phyloP scores from a whole-genome alignment of 2,888 invertebrate species.

The Drosophila austrosaltans region DNA sequence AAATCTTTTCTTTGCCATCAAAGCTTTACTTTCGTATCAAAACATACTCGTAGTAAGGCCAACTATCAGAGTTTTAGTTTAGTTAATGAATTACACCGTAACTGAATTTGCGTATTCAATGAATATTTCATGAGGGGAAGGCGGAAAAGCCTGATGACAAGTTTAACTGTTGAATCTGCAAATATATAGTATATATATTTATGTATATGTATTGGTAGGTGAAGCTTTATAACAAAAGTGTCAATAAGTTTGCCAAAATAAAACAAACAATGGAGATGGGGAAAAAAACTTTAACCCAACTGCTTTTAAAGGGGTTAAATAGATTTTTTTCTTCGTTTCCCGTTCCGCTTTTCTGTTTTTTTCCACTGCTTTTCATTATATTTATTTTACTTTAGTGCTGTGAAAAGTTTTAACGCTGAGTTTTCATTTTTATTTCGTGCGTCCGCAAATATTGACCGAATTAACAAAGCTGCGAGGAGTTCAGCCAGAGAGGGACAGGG shows the following conservation, averaged over 20 bases:
- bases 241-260: constrained; percentile 49
- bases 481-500: too few relatives aligned
- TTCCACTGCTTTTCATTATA: constrained; percentile 49
- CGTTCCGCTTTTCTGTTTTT: not conserved
- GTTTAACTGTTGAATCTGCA: constrained; percentile 60
- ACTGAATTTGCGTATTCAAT: constrained; percentile 39
- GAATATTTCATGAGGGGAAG: constrained; percentile 42
- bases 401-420: constrained; percentile 70
- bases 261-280: not conserved
- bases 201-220: constrained; percentile 4
- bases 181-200: constrained; percentile 11
- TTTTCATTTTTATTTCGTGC: constrained; percentile 80
- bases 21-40: not conserved
- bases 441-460: constrained; percentile 81
- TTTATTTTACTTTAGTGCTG: constrained; percentile 47
- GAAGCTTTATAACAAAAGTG: constrained; percentile 42
- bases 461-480: constrained; percentile 71
- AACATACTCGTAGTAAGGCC: not conserved
- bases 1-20: constrained; percentile 1
- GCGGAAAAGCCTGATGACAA: constrained; percentile 9
- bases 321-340: constrained; percentile 44
- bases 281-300: constrained; percentile 56
- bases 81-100: constrained; percentile 42
- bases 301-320: constrained; percentile 78
- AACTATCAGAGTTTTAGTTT: not conserved